phyloP scores from a whole-genome alignment of 2,113 vertebrate genomes.

The Piprites chloris region DNA sequence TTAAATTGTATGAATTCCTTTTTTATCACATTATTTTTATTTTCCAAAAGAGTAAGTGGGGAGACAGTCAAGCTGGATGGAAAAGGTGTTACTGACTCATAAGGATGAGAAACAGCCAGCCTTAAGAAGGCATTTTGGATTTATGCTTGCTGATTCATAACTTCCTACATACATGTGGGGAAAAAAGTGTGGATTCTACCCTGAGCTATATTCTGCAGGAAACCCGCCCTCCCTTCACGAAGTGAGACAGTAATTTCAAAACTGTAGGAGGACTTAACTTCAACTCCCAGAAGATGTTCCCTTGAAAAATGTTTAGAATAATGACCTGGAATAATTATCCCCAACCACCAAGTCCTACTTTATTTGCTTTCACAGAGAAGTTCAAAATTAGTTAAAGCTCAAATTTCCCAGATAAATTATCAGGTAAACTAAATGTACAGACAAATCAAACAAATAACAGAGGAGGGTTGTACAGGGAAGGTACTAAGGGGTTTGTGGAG shows the following conservation, averaged over 20 bases:
- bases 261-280: slow-evolving; percentile 25
- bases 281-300: slow-evolving; percentile 30
- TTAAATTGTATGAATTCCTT: slow-evolving; percentile 40
- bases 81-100: slow-evolving; percentile 71
- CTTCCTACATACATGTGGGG: slow-evolving; percentile 68
- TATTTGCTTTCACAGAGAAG: not conserved
- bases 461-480: not conserved
- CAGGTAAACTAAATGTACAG: not conserved
- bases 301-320: slow-evolving; percentile 52
- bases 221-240: slow-evolving; percentile 28
- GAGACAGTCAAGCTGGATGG: slow-evolving; percentile 46
- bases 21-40: slow-evolving; percentile 47
- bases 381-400: not conserved
- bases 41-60: slow-evolving; percentile 54
- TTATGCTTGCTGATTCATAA: slow-evolving; percentile 76
- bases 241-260: slow-evolving; percentile 42
- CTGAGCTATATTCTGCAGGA: slow-evolving; percentile 55
- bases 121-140: slow-evolving; percentile 62
- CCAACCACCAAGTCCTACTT: not conserved
- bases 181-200: slow-evolving; percentile 42
- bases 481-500: not conserved
- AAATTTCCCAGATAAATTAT: not conserved
- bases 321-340: not conserved
- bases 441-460: not conserved
- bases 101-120: slow-evolving; percentile 56